These are phyloP conservation scores for Tenualosa ilisha DNA, from an alignment of 2,797 vertebrate genomes.

Conservation along the genomic window DNA sequence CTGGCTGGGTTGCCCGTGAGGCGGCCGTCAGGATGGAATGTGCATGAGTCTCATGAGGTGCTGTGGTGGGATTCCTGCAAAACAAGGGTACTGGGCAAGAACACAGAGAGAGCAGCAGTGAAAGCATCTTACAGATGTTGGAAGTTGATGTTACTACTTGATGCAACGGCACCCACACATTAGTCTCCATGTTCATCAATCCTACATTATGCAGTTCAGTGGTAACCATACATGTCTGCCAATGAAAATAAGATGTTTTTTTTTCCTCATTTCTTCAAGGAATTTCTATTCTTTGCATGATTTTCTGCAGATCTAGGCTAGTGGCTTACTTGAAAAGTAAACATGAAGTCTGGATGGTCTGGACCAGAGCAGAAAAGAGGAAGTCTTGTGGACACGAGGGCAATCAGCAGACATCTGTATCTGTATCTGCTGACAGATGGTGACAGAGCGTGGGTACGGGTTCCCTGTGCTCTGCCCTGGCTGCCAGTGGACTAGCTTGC, in stretches of 20 bases:
- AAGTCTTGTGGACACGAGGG: not conserved
- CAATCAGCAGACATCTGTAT: not conserved
- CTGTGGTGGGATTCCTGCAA: not conserved
- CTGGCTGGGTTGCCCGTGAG: constrained; percentile 51
- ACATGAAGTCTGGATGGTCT: not conserved
- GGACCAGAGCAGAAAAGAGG: not conserved
- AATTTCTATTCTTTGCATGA: not conserved
- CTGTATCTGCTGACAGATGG: not conserved
- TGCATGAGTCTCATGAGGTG: not conserved
- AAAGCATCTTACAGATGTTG: not conserved
- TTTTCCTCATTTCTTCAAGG: not conserved
- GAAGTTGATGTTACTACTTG: not conserved
- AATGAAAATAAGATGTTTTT: not conserved
- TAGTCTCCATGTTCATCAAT: not conserved
- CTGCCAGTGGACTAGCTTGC: not conserved
- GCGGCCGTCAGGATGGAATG: not conserved
- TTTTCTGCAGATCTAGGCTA: not conserved
- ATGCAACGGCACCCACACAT: not conserved
- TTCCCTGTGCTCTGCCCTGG: not conserved
- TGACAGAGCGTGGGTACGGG: not conserved
- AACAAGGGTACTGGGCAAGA: not conserved
- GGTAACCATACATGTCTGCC: not conserved
- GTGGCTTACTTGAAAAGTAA: not conserved
- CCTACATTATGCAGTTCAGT: not conserved
- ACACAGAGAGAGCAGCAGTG: not conserved